These are phyloP conservation scores for Coracopsis vasa DNA, from an alignment of 2,113 vertebrate genomes.

Conservation along the genomic window DNA sequence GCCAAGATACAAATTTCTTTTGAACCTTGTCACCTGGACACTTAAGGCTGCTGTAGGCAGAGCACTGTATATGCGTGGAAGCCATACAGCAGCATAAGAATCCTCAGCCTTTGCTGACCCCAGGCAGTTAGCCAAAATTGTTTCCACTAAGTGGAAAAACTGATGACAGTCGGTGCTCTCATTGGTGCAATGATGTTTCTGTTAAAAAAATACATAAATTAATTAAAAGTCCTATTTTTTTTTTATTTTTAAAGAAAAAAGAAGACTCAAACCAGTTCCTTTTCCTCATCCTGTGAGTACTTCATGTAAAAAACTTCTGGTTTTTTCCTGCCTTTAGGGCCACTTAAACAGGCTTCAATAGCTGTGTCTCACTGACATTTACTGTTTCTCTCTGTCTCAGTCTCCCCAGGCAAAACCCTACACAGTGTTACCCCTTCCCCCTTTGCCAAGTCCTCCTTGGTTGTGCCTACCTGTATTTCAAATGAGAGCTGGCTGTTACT, in stretches of 20 bases:
- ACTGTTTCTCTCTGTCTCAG: not conserved
- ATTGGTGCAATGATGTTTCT: not conserved
- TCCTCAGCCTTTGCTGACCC: not conserved
- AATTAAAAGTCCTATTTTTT: not conserved
- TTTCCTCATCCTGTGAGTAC: not conserved
- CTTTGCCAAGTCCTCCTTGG: not conserved
- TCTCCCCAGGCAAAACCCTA: not conserved
- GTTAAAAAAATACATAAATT: not conserved
- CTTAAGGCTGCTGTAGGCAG: not conserved
- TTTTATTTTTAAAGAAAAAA: not conserved
- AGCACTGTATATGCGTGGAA: not conserved
- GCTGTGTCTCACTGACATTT: not conserved
- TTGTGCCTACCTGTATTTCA: not conserved
- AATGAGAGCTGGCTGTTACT: not conserved
- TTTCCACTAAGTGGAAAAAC: constrained; percentile 4
- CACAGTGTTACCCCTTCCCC: not conserved
- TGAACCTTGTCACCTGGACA: not conserved
- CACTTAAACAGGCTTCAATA: not conserved
- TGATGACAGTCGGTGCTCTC: not conserved
- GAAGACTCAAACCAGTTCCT: not conserved
- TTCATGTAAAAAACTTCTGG: not conserved
- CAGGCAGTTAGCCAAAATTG: not conserved
- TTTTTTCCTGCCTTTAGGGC: not conserved
- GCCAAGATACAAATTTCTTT: not conserved
- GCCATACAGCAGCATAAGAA: not conserved